phyloP scores from a whole-genome alignment of 2,797 vertebrate species.

The Parauchenoglanis punctatus region DNA sequence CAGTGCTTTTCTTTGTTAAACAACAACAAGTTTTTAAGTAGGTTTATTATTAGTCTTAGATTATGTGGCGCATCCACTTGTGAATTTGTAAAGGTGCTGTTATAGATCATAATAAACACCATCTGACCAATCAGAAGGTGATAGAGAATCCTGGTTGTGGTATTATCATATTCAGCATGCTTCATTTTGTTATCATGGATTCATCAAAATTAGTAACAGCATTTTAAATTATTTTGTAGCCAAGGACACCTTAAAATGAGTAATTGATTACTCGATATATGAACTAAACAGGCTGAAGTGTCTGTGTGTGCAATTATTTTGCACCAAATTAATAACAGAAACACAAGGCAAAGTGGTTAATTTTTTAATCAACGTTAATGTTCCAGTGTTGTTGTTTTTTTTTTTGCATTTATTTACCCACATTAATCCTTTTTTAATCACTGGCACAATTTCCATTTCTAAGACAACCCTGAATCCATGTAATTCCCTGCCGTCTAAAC shows the following conservation, averaged over 20 bases:
- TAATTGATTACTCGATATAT: neutral
- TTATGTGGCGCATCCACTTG: neutral
- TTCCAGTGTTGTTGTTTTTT: neutral
- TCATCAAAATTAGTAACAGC: neutral
- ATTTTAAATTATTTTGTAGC: neutral
- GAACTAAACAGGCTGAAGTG: neutral
- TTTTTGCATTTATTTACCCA: neutral
- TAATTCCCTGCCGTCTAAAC: neutral
- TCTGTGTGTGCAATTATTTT: neutral
- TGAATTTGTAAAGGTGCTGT: neutral
- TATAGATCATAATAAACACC: neutral
- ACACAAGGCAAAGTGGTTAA: neutral
- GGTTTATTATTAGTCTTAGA: neutral
- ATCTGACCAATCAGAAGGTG: neutral
- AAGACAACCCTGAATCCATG: neutral
- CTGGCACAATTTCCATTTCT: neutral
- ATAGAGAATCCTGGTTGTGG: neutral
- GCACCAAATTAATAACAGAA: too few species aligned
- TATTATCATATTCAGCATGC: neutral
- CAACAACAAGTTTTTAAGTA: neutral
- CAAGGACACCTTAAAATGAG: neutral
- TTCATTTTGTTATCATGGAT: neutral
- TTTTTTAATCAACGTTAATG: neutral
- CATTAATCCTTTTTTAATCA: neutral
- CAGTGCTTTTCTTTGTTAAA: neutral